These are phyloP conservation scores for Dugesia japonica DNA, from an alignment of 2,888 invertebrate genomes.

Conservation along the genomic window DNA sequence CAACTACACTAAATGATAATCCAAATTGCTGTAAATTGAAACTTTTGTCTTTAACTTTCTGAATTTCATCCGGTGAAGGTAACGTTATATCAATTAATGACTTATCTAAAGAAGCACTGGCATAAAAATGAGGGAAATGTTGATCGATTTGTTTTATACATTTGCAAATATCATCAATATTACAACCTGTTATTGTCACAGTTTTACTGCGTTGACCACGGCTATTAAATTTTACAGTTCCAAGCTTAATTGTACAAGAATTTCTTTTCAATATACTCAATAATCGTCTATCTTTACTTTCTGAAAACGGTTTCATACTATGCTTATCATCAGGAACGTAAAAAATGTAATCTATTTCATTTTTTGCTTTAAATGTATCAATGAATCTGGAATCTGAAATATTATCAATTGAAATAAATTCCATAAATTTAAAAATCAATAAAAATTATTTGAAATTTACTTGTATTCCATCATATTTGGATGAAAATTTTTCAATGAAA, in stretches of 20 bases:
- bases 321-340: neutral
- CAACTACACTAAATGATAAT: neutral
- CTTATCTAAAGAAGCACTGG: neutral
- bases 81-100: neutral
- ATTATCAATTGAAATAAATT: neutral
- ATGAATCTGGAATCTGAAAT: too few relatives aligned
- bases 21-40: neutral
- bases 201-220: neutral
- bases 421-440: neutral
- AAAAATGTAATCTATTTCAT: neutral
- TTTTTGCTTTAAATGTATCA: neutral
- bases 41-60: neutral
- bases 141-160: neutral
- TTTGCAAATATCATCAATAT: neutral
- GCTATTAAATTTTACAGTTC: neutral
- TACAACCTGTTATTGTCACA: neutral
- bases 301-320: neutral
- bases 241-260: neutral
- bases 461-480: too few relatives aligned
- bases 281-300: neutral
- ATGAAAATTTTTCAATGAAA: too few relatives aligned
- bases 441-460: too few relatives aligned
- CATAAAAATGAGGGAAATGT: conserved; percentile 1
- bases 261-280: neutral
- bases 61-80: neutral